phyloP scores from a whole-genome alignment of 2,888 invertebrate genomes.

The Agelastica alni region DNA sequence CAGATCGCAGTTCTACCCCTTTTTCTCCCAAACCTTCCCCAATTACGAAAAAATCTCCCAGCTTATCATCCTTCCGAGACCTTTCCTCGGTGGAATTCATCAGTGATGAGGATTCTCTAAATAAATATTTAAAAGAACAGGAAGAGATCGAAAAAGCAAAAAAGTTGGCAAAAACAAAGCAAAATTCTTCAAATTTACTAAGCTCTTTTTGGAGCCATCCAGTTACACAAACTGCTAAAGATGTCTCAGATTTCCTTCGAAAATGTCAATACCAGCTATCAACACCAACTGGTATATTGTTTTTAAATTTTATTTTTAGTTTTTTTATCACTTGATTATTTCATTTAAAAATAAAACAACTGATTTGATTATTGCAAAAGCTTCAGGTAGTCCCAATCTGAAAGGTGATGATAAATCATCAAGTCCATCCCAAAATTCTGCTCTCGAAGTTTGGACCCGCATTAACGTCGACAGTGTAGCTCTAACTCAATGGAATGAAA shows the following conservation, averaged over 20 bases:
- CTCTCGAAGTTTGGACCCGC: slow-evolving; percentile 63
- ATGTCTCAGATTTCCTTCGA: slow-evolving; percentile 58
- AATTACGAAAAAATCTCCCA: slow-evolving; percentile 19
- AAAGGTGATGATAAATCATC: slow-evolving; percentile 49
- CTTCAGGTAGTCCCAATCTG: slow-evolving; percentile 34
- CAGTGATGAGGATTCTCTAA: slow-evolving; percentile 58
- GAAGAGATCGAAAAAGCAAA: slow-evolving; percentile 49
- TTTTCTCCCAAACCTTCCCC: slow-evolving; percentile 23
- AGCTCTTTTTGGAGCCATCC: slow-evolving; percentile 64
- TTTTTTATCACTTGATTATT: too few species aligned
- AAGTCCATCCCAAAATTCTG: slow-evolving; percentile 53
- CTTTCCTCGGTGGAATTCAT: slow-evolving; percentile 54
- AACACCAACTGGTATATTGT: slow-evolving; percentile 55
- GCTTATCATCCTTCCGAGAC: slow-evolving; percentile 30
- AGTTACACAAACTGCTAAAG: slow-evolving; percentile 57
- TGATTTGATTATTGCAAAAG: slow-evolving; percentile 20
- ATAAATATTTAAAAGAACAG: slow-evolving; percentile 57
- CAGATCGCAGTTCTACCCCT: slow-evolving; percentile 22
- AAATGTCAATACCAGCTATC: slow-evolving; percentile 64
- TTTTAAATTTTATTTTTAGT: not conserved
- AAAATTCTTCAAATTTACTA: slow-evolving; percentile 58
- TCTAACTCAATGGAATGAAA: slow-evolving; percentile 78
- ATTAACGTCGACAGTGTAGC: slow-evolving; percentile 68
- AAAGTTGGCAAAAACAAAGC: slow-evolving; percentile 46
- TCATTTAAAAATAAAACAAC: too few species aligned